Evolutionary conservation across 2,113 vertebrate species (phyloP).

Genomic region (Istiophorus platypterus): DNA sequence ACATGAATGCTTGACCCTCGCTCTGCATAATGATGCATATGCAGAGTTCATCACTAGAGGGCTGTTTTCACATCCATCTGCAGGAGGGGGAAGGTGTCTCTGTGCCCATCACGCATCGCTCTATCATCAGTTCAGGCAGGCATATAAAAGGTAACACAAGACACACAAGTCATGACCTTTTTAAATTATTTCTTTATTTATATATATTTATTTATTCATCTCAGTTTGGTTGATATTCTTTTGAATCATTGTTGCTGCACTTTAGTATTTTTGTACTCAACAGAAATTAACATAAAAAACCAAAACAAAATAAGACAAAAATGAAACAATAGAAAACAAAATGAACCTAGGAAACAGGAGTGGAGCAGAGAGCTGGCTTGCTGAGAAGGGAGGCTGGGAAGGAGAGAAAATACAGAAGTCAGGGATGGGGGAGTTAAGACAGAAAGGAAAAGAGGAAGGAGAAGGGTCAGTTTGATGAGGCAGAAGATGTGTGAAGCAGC

Average conservation of each 20-base stretch:
- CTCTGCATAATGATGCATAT: too few relatives aligned
- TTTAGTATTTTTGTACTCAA: conserved; percentile 87
- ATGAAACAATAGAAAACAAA: conserved; percentile 54
- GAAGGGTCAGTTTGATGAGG: conserved; percentile 32
- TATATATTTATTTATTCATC: conserved; percentile 89
- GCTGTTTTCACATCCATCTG: too few relatives aligned
- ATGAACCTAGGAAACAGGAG: conserved; percentile 59
- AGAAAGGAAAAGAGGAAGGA: neutral
- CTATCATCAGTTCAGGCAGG: too few relatives aligned
- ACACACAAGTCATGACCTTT: conserved; percentile 49
- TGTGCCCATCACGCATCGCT: too few relatives aligned
- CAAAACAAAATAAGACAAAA: conserved; percentile 39
- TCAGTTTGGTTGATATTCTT: conserved; percentile 89
- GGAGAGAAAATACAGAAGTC: conserved; percentile 28
- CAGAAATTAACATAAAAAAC: conserved; percentile 74
- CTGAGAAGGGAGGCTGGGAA: conserved; percentile 46
- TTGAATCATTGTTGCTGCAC: conserved; percentile 86
- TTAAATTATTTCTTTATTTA: conserved; percentile 87
- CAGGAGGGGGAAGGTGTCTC: too few relatives aligned
- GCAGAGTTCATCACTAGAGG: too few relatives aligned
- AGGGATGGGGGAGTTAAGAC: conserved; percentile 24
- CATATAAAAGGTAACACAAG: conserved; percentile 5
- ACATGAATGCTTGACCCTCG: too few relatives aligned
- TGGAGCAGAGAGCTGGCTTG: conserved; percentile 73
- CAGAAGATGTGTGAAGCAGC: conserved; percentile 49